Conservation (phyloP, 1,140 invertebrate species). For the Luehdorfia chinensis region DNA sequence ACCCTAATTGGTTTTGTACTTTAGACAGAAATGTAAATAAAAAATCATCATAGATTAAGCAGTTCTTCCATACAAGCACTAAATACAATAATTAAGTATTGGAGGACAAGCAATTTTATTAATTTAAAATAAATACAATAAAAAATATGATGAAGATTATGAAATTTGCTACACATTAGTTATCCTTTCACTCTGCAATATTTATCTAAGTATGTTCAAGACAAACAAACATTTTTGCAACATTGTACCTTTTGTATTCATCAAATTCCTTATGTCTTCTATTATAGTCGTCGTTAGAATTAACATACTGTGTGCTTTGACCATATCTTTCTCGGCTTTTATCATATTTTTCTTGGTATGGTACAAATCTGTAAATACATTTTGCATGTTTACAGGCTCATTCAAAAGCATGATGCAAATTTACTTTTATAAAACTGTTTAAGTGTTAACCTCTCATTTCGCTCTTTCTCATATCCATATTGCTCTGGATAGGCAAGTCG, state of each 20-base stretch:
- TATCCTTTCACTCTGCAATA: too few relatives aligned
- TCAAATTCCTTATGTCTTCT: constrained; percentile 47
- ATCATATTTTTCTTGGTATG: constrained; percentile 47
- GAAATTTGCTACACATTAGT: too few relatives aligned
- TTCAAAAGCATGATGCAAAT: not conserved
- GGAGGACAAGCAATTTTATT: too few relatives aligned
- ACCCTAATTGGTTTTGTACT: too few relatives aligned
- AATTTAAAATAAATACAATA: too few relatives aligned
- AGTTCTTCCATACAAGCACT: too few relatives aligned
- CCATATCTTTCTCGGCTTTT: constrained; percentile 48
- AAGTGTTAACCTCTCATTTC: constrained; percentile 39
- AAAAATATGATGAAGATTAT: too few relatives aligned
- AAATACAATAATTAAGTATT: too few relatives aligned
- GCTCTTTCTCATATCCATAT: constrained; percentile 45
- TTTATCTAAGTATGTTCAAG: too few relatives aligned
- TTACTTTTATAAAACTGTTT: not conserved
- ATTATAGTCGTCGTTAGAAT: constrained; percentile 36
- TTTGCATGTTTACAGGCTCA: not conserved
- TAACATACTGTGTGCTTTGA: constrained; percentile 37
- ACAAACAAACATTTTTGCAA: constrained; percentile 4
- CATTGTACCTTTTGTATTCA: constrained; percentile 50
- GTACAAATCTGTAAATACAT: constrained; percentile 39
- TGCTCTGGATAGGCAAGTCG: constrained; percentile 44
- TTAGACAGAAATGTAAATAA: too few relatives aligned
- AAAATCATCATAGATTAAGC: too few relatives aligned